Evolutionary conservation across 1,140 invertebrate species (phyloP).

Genomic region (Plutomurus gul): DNA sequence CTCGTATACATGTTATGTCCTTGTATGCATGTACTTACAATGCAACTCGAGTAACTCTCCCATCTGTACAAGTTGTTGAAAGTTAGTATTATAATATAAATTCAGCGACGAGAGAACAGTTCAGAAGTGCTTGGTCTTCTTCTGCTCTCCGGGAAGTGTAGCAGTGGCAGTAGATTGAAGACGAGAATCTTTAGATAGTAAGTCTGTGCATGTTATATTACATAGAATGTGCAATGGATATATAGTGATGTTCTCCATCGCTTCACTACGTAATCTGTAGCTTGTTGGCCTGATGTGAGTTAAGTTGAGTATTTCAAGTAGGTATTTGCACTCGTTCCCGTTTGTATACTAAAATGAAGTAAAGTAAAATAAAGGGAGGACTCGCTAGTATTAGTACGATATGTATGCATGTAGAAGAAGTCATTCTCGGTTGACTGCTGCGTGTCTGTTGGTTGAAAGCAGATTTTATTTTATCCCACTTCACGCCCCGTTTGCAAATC

Average conservation of each 20-base stretch:
- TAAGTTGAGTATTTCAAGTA: background rate
- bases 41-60: background rate
- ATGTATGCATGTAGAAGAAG: slow-evolving; percentile 26
- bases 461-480: slow-evolving; percentile 27
- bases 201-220: no score
- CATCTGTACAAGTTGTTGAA: slow-evolving; percentile 13
- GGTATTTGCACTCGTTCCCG: background rate
- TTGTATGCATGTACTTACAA: background rate
- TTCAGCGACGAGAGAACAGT: background rate
- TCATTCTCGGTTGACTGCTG: slow-evolving; percentile 28
- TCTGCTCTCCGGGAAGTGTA: background rate
- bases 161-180: no score
- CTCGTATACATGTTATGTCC: background rate
- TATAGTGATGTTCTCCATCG: background rate
- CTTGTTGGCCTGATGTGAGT: background rate
- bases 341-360: background rate
- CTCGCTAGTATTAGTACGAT: background rate
- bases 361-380: background rate
- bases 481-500: slow-evolving; percentile 27
- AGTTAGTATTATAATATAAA: slow-evolving; percentile 6
- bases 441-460: slow-evolving; percentile 25
- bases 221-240: no score
- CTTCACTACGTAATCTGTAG: no score
- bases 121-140: background rate
- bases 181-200: no score